A percentile compares a stretch with the other conserved stretches of the same genome.
Evolutionary conservation across 2,113 vertebrate species (phyloP).

Genomic region (Corythaeola cristata): DNA sequence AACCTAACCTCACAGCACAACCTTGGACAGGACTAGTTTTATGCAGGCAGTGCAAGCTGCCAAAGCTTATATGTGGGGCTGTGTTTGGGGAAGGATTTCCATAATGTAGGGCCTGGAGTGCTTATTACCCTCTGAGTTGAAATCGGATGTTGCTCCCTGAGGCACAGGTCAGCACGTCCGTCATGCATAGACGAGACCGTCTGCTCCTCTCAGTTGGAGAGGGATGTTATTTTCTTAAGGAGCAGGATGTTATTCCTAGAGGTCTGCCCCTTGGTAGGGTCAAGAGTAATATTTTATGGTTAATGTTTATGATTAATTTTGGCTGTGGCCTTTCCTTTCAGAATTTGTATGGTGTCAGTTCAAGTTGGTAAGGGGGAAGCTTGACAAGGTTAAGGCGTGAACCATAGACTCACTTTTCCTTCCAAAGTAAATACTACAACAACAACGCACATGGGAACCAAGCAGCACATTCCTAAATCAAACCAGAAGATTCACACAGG

Average conservation of each 20-base stretch:
- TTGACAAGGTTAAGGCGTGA: conserved; percentile 71
- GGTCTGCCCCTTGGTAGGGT: conserved; percentile 67
- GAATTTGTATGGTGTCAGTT: conserved; percentile 59
- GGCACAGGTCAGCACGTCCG: conserved; percentile 47
- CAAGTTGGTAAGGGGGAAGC: conserved; percentile 34
- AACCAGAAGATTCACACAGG: conserved; percentile 50
- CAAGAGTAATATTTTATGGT: conserved; percentile 70
- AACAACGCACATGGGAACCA: conserved; percentile 58
- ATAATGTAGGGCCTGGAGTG: neutral
- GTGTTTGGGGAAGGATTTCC: neutral
- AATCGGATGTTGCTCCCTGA: conserved; percentile 42
- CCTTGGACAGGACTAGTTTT: neutral
- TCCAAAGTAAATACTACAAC: conserved; percentile 56
- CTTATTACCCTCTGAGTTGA: conserved; percentile 1
- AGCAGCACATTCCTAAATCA: conserved; percentile 56
- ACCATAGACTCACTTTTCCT: conserved; percentile 39
- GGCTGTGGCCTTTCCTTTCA: conserved; percentile 68
- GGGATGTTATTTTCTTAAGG: conserved; percentile 73
- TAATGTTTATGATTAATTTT: conserved; percentile 75
- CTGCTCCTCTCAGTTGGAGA: conserved; percentile 56
- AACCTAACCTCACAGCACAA: neutral
- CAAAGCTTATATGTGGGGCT: neutral
- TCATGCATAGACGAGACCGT: conserved; percentile 37
- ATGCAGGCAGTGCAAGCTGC: neutral
- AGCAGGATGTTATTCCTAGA: conserved; percentile 76